Evolutionary conservation across 2,888 invertebrate genomes (phyloP), one percentile per base, ranked within the genome.

Genomic region (Alcis repandata): DNA sequence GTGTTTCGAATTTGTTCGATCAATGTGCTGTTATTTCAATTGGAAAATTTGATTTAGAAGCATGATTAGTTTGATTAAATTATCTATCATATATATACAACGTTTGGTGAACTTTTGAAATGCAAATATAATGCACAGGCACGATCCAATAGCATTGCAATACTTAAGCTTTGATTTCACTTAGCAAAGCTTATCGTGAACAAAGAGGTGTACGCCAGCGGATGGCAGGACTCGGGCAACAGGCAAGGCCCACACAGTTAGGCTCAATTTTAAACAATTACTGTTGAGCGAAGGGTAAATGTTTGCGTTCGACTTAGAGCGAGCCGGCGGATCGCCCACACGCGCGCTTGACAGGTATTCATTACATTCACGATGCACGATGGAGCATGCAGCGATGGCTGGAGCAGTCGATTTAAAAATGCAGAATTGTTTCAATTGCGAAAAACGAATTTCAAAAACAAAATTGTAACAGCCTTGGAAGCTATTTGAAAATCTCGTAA

Each of bases 251-350:
- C 92, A 92, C 92, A 92, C 92, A 91, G 92, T 92, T 92, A 91
- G 92, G 91, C 88, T 90, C 92, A 92, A 93, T 93, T 93, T 93
- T 92, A 92, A 92, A 93, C 93, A 93, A 93, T 93, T 92, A 92
- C 91, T 87, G 89, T 83, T 89, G 90, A 89, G 89, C 90, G 90
- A 89, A 90, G 89, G 91, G 92, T 88, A 92, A 92, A 93, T 92
- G 92, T 93, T 93, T 93, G 90, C 90, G 79, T 92, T 91, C 91
- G 91, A 91, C 89, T 91, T 91, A 90, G 90, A 87, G 80, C 85
- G 75, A 77, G 73, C 77, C 67, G 79, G 77, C 72, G 87, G 83
- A 86, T 85, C 91, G 92, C 90, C 92, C 93, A 93, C 93, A 92
- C 93, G 89, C 92, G 89, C 87, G 88, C 79, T 82, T 91, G 92